A percentile compares a stretch with the other conserved stretches of the same genome.
These are phyloP conservation scores for Scaptomyza hsui DNA, from an alignment of 1,140 invertebrate species.

Conservation along the genomic window DNA sequence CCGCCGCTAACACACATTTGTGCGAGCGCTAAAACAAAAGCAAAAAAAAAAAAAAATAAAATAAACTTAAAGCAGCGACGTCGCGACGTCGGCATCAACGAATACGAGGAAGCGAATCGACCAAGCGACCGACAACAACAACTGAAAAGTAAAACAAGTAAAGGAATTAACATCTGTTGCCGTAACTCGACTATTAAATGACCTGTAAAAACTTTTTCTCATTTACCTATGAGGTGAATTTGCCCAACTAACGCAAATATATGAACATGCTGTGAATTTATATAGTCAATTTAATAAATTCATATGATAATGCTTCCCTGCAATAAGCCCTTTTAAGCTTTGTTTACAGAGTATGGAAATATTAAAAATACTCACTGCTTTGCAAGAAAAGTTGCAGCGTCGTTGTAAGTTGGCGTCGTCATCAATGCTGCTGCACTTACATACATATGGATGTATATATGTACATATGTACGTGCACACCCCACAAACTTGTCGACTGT, in stretches of 20 bases:
- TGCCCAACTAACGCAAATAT: neutral
- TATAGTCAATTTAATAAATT: neutral
- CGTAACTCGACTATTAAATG: constrained; percentile 5
- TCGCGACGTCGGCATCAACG: constrained; percentile 39
- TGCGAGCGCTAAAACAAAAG: constrained; percentile 80
- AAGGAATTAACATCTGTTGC: constrained; percentile 19
- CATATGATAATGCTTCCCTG: neutral
- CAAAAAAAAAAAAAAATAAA: constrained; percentile 44
- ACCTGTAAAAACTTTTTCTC: constrained; percentile 18
- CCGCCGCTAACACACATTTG: constrained; percentile 84
- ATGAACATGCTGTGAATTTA: neutral
- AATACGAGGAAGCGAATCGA: constrained; percentile 59
- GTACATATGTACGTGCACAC: constrained; percentile 24
- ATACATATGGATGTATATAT: neutral
- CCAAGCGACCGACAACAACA: constrained; percentile 36
- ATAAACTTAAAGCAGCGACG: constrained; percentile 51
- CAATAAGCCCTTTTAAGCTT: neutral
- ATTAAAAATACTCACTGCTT: constrained; percentile 61
- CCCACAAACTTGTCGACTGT: constrained; percentile 50
- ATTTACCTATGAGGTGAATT: neutral
- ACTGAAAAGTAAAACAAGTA: constrained; percentile 62
- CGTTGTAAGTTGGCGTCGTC: constrained; percentile 36
- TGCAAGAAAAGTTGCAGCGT: constrained; percentile 57
- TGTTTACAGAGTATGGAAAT: constrained; percentile 18
- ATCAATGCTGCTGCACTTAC: constrained; percentile 10